Conservation (phyloP, 2,888 invertebrate genomes). For the Apamea crenata region DNA sequence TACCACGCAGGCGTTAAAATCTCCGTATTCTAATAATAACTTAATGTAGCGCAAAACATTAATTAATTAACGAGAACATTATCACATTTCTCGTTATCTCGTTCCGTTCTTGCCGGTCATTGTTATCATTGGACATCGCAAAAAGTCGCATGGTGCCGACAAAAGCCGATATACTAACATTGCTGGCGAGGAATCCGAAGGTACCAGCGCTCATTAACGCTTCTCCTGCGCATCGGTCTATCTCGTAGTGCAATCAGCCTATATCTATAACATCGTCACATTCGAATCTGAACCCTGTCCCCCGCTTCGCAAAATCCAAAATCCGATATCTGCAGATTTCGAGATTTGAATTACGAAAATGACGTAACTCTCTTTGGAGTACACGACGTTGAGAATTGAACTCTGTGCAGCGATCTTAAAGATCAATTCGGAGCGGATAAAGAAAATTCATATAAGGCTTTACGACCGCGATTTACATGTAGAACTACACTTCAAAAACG, state of each 20-base stretch:
- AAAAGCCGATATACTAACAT: conserved; percentile 88
- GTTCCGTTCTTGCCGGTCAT: conserved; percentile 76
- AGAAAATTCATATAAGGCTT: conserved; percentile 52
- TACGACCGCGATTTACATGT: conserved; percentile 55
- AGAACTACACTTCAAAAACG: conserved; percentile 46
- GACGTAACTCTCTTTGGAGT: conserved; percentile 50
- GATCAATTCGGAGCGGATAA: conserved; percentile 26
- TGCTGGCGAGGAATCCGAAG: conserved; percentile 84
- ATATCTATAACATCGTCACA: conserved; percentile 58
- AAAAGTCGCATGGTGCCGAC: conserved; percentile 88
- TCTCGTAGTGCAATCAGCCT: conserved; percentile 69
- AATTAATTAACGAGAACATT: conserved; percentile 68
- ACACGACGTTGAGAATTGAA: conserved; percentile 12
- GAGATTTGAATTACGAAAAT: conserved; percentile 58
- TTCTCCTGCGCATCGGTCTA: conserved; percentile 77
- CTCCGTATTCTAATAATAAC: conserved; percentile 68
- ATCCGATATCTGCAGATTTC: neutral
- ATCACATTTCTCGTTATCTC: conserved; percentile 70
- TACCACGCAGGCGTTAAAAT: conserved; percentile 52
- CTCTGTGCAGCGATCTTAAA: conserved; percentile 18
- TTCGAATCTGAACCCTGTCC: conserved; percentile 39
- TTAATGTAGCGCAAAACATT: conserved; percentile 67
- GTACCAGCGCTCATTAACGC: conserved; percentile 89
- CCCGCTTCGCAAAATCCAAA: neutral
- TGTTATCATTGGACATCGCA: conserved; percentile 89